Base-by-base conservation (phyloP, 2,113 vertebrate genomes). In the Rattus norvegicus region DNA sequence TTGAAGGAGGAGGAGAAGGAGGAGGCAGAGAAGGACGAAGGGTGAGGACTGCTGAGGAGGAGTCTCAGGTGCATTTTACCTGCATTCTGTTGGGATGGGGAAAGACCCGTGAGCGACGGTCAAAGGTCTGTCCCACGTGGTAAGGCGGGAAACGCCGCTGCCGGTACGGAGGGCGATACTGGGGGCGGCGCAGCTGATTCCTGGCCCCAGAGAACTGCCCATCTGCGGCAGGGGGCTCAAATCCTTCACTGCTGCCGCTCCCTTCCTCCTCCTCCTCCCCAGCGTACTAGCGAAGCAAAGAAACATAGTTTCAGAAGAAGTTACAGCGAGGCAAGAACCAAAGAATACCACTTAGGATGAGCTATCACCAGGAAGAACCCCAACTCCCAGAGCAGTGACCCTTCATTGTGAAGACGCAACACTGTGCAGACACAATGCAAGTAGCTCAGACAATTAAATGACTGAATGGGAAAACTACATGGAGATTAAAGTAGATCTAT, bases 181-280 rank as follows among this genome's bases (percentile, higher is more conserved):
- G 83, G 84, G 96, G 98, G 63, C 84, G 93, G 90, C 95, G 94
- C 72, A 0, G 94, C 89, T 61, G 92, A 87, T 26, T 80, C 95
- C 89, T 61, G 70, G 92, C 94, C 96, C 94, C 97, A 30, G 72
- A 70, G 75, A 97, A 93, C 84, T 97, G 96, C 9, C 98, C 98
- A 33, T 98, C 98, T 9, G 93, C 80, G 76, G 98, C 72, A 0
- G 96, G 97, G 95, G 93, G 88, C 4, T 91, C 85, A 91, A 94
- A 98, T 1, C 89, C 96, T 98, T 98, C 90, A 95, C 97, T 98
- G 98, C 98, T 88, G 98, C 98, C 95, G 95, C 95, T 97, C 94
- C 97, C 97, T 96, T 98, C 98, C 98, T 98, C 94, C 95, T 97
- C 91, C 93, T 96, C 95, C 94, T 97, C 97, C 94, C 36, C 39